Evolutionary conservation across 2,797 vertebrate species (phyloP).

Genomic region (Smutsia temminckii): DNA sequence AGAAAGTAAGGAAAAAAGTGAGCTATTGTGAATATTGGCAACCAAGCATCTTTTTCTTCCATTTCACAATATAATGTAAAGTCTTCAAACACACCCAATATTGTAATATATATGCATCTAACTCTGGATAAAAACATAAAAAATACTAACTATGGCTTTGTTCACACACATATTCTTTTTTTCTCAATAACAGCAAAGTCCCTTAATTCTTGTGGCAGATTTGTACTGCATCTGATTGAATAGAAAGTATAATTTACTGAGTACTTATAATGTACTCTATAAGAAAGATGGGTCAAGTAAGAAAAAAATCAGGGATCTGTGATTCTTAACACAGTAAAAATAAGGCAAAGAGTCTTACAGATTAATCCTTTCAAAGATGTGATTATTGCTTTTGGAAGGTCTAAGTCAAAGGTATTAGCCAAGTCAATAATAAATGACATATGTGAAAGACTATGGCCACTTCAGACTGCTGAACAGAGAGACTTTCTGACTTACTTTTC

Average conservation of each 20-base stretch:
- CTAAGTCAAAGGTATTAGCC: constrained; percentile 63
- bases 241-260: neutral
- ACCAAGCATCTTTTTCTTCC: neutral
- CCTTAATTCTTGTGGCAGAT: constrained; percentile 43
- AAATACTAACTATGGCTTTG: constrained; percentile 5
- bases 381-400: constrained; percentile 67
- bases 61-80: neutral
- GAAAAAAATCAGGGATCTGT: constrained; percentile 37
- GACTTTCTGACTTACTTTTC: constrained; percentile 59
- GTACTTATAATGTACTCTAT: neutral
- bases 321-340: constrained; percentile 1
- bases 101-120: neutral
- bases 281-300: neutral
- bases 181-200: neutral
- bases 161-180: neutral
- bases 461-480: constrained; percentile 38
- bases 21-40: neutral
- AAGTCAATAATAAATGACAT: constrained; percentile 60
- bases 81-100: neutral
- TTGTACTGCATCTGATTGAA: neutral
- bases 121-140: neutral
- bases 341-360: constrained; percentile 33
- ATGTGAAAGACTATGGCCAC: neutral
- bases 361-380: constrained; percentile 56
- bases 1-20: neutral